phyloP scores from a whole-genome alignment of 2,113 vertebrate species.

The Thamnophis sirtalis region DNA sequence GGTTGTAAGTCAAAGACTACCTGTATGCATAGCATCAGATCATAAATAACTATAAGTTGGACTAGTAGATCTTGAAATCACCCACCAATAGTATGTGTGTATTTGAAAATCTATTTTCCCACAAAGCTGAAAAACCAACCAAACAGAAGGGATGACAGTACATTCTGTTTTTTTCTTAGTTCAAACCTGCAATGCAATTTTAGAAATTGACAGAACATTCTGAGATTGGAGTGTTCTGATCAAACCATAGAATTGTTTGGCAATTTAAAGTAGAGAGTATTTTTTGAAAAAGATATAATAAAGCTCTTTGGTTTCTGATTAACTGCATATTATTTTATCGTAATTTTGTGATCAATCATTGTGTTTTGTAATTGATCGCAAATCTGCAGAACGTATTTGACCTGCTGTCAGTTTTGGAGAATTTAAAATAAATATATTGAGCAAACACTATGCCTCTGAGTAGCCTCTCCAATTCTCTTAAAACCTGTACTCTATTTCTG shows the following conservation, averaged over 20 bases:
- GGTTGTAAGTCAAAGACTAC: neutral
- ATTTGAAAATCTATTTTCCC: neutral
- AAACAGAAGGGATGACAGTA: neutral
- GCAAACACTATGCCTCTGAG: neutral
- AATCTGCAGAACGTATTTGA: neutral
- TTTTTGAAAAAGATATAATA: neutral
- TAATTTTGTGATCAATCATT: neutral
- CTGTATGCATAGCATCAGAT: neutral
- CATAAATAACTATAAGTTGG: neutral
- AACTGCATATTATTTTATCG: neutral
- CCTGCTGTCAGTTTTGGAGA: neutral
- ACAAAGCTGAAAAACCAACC: neutral
- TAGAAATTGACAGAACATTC: neutral
- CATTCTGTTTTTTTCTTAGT: neutral
- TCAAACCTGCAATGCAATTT: neutral
- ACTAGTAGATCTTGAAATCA: neutral
- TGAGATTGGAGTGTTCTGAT: neutral
- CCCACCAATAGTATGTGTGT: neutral
- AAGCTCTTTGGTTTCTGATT: neutral
- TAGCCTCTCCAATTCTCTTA: neutral
- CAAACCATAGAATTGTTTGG: neutral
- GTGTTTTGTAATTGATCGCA: neutral
- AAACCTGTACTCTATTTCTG: neutral
- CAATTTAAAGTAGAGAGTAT: neutral
- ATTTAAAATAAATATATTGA: neutral